Evolutionary conservation across 1,140 invertebrate species (phyloP), one percentile per base, ranked within the genome.

Genomic region (Frieseomelitta varia): DNA sequence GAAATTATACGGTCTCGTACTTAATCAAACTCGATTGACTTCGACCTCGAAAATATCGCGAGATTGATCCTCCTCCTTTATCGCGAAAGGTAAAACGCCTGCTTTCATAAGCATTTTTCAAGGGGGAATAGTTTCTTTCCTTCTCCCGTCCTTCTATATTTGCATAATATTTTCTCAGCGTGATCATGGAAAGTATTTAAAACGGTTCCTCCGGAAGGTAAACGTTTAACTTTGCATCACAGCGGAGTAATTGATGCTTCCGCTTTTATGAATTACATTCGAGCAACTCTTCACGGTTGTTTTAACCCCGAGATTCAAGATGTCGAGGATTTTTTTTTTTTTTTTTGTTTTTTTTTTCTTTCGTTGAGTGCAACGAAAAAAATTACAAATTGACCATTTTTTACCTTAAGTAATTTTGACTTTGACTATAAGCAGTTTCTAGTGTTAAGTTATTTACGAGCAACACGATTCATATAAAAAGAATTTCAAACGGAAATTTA

Each of bases 211-310:
- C 51, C 4, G n/a, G 17, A 73, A 55, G 30, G 51, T 30, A 55
- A 73, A 73, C 72, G 51, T 73, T 73, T 55, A 73, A 73, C 72
- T 73, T 27, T 27, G 72, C 30, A 56, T 73, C 56, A 73, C 39
- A 8, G 15, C 17, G 11, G 51, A 27, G n/a, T 73, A 73, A 73
- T 14, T 55, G 71, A 27, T 73, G n/a, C 53, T 73, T 30, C n/a
- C 71, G 15, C 47, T n/a, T 51, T 24, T 34, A 14, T n/a, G n/a
- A 51, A 51, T 55, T 73, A n/a, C n/a, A 21, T 39, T 51, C 30
- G 24, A 51, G 47, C 24, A 73, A 73, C 39, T 47, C 34, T 47
- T 14, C n/a, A 65, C 39, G 39, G 8, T 30, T 65, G n/a, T 65
- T 65, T 65, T 17, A 65, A 65, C 27, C 15, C 3, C 11, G 58